These are phyloP conservation scores for Spea hammondii DNA, from an alignment of 2,797 vertebrate species.

Conservation along the genomic window DNA sequence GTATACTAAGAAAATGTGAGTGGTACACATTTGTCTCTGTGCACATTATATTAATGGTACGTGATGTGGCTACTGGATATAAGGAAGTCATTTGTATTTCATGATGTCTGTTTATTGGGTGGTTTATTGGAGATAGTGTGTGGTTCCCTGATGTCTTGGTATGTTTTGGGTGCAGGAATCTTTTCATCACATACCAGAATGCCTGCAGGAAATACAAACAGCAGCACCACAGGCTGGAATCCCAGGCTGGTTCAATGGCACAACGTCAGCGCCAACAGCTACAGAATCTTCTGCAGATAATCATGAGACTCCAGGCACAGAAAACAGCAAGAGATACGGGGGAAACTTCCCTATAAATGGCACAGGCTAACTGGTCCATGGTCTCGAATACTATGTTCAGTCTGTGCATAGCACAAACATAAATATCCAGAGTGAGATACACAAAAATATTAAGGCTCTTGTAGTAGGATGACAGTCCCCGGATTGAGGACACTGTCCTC, in stretches of 20 bases:
- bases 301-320: constrained; percentile 66
- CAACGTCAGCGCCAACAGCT: constrained; percentile 70
- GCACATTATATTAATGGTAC: background rate
- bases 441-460: background rate
- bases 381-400: background rate
- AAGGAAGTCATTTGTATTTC: background rate
- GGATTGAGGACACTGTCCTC: too few species aligned
- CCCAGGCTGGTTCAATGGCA: constrained; percentile 69
- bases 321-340: constrained; percentile 53
- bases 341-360: constrained; percentile 44
- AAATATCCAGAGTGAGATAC: background rate
- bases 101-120: constrained; percentile 3
- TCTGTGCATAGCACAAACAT: background rate
- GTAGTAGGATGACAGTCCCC: background rate
- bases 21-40: too few species aligned
- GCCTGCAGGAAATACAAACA: constrained; percentile 81
- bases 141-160: background rate
- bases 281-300: constrained; percentile 57
- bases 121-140: background rate
- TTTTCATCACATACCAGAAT: constrained; percentile 74
- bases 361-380: background rate
- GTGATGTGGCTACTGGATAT: background rate
- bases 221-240: constrained; percentile 78
- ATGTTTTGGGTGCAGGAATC: constrained; percentile 68
- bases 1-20: too few species aligned